phyloP scores from a whole-genome alignment of 2,113 vertebrate genomes.

The Zapus hudsonius region DNA sequence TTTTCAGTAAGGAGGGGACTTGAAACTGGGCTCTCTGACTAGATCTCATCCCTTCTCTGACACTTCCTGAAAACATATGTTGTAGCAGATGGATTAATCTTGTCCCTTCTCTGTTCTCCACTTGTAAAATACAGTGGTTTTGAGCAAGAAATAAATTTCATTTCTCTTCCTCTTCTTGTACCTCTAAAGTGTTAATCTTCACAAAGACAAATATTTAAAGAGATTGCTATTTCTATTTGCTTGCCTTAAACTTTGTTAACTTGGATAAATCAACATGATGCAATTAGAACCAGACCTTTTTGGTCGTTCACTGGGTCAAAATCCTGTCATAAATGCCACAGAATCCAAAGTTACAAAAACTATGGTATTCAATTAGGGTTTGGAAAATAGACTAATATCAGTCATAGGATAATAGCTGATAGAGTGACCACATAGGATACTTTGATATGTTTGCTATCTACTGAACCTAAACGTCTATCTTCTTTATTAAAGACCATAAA shows the following conservation, averaged over 20 bases:
- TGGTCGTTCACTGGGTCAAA: constrained; percentile 65
- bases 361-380: not conserved
- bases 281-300: constrained; percentile 70
- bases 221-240: constrained; percentile 68
- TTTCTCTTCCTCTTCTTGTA: constrained; percentile 40
- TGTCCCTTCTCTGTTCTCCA: not conserved
- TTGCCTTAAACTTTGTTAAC: constrained; percentile 79
- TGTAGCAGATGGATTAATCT: not conserved
- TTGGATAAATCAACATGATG: constrained; percentile 68
- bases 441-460: not conserved
- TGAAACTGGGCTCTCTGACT: not conserved
- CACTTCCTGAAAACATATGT: not conserved
- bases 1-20: not conserved
- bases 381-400: not conserved
- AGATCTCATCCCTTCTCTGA: not conserved
- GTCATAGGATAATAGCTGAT: not conserved
- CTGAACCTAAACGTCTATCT: not conserved
- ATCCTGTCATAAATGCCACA: not conserved
- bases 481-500: not conserved
- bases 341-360: not conserved
- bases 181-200: constrained; percentile 63
- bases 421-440: not conserved
- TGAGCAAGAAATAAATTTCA: not conserved
- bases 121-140: not conserved
- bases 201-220: constrained; percentile 83